phyloP scores from a whole-genome alignment of 2,797 vertebrate genomes.

The Ptychadena robeensis region DNA sequence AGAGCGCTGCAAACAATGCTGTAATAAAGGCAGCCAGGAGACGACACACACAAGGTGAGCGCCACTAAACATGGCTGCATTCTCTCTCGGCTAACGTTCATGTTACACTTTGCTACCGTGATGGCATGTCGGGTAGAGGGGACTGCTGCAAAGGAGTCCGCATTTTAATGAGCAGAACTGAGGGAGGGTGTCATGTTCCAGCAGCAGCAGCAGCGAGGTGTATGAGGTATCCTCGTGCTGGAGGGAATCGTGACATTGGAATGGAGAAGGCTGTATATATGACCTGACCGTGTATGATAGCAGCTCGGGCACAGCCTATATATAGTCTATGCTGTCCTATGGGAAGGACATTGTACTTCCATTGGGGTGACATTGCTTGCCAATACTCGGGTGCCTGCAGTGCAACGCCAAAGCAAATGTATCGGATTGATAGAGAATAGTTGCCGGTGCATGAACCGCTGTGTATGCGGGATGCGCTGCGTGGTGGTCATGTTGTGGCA shows the following conservation, averaged over 20 bases:
- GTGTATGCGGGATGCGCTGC: neutral
- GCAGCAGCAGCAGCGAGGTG: neutral
- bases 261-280: too few relatives aligned
- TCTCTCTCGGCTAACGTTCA: neutral
- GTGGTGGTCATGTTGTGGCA: neutral
- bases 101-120: conserved; percentile 21
- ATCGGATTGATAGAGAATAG: too few relatives aligned
- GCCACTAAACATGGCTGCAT: conserved; percentile 39
- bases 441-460: neutral
- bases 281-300: too few relatives aligned
- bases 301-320: too few relatives aligned
- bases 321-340: too few relatives aligned
- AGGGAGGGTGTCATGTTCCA: conserved; percentile 20
- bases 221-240: conserved; percentile 9
- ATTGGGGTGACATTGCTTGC: conserved; percentile 23
- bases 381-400: neutral
- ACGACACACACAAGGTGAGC: conserved; percentile 32
- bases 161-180: conserved; percentile 53
- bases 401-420: conserved; percentile 12
- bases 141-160: conserved; percentile 56
- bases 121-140: conserved; percentile 62
- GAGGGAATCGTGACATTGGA: neutral
- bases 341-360: conserved; percentile 12
- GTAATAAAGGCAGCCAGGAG: conserved; percentile 1
- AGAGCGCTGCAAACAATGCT: conserved; percentile 45